Percentiles rank a stretch among this genome's conserved stretches.
Conservation (phyloP, 1,140 invertebrate species). For the Drosophila nannoptera region DNA sequence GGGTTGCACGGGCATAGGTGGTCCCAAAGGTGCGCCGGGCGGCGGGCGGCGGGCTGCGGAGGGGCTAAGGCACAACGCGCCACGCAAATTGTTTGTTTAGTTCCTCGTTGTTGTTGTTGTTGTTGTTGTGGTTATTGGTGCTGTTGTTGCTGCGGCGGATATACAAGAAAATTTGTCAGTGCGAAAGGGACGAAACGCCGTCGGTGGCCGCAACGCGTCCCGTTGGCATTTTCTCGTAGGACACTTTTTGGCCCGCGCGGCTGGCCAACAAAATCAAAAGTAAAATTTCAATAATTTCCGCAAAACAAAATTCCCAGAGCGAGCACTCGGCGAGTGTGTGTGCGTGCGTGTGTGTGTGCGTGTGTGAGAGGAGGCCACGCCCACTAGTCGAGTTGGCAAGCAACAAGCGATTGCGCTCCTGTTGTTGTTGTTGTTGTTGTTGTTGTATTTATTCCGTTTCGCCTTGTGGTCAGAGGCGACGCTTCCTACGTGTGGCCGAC, state of each 20-base stretch:
- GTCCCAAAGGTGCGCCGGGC: neutral
- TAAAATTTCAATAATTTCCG: constrained; percentile 78
- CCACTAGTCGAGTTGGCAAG: constrained; percentile 25
- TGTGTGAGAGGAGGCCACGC: constrained; percentile 33
- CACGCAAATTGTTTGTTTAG: constrained; percentile 55
- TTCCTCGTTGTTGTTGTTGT: constrained; percentile 23
- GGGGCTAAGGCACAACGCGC: constrained; percentile 27
- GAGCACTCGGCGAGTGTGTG: constrained; percentile 19
- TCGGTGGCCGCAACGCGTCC: constrained; percentile 41
- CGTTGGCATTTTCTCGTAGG: constrained; percentile 44
- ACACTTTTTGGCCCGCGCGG: constrained; percentile 3
- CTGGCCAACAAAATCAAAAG: constrained; percentile 62
- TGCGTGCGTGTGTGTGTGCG: no score
- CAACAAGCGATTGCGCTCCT: constrained; percentile 1
- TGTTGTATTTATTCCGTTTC: constrained; percentile 16
- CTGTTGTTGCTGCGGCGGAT: constrained; percentile 53
- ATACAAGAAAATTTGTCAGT: constrained; percentile 75
- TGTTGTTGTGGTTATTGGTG: constrained; percentile 6
- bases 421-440: neutral
- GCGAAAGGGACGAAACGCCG: constrained; percentile 32
- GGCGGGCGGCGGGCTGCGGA: neutral
- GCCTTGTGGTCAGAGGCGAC: constrained; percentile 33
- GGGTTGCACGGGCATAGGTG: neutral
- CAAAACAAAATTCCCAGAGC: constrained; percentile 54
- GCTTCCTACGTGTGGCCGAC: constrained; percentile 42